Conservation (phyloP, 2,888 invertebrate species). For the Bugula neritina region DNA sequence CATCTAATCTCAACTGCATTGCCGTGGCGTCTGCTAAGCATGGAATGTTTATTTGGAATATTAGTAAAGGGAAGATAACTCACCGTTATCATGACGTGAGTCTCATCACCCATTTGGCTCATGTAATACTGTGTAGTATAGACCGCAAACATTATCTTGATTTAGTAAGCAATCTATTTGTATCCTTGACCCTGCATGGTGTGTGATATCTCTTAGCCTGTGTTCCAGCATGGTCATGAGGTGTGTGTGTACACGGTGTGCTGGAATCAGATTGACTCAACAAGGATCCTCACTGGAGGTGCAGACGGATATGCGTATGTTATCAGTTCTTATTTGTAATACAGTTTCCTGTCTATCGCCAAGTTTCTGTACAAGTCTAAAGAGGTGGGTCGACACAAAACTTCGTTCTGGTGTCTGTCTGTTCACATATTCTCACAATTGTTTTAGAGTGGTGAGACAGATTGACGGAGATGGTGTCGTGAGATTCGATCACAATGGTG, state of each 20-base stretch:
- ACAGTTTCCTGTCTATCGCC: too few species aligned
- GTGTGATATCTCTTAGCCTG: not conserved
- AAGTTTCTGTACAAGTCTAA: too few species aligned
- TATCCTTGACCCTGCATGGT: too few species aligned
- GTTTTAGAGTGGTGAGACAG: conserved; percentile 50
- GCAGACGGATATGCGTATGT: conserved; percentile 51
- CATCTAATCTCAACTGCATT: conserved; percentile 53
- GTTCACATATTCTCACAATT: too few species aligned
- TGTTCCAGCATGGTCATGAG: conserved; percentile 36
- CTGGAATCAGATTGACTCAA: conserved; percentile 53
- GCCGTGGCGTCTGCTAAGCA: conserved; percentile 51
- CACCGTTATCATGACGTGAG: conserved; percentile 46
- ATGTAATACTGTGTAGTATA: too few species aligned
- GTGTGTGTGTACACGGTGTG: conserved; percentile 48
- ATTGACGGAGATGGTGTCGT: conserved; percentile 49
- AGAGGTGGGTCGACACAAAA: too few species aligned
- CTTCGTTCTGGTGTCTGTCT: not conserved
- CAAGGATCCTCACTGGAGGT: conserved; percentile 49
- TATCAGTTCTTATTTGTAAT: not conserved
- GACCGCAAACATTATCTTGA: too few species aligned
- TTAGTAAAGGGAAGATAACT: conserved; percentile 45
- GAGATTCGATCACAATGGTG: conserved; percentile 50
- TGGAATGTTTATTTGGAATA: conserved; percentile 53
- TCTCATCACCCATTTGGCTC: too few species aligned
- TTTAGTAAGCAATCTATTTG: too few species aligned